A percentile compares a stretch with the other conserved stretches of the same genome.
Conservation (phyloP, 2,888 invertebrate genomes). For the Drosophila macrothrix region DNA sequence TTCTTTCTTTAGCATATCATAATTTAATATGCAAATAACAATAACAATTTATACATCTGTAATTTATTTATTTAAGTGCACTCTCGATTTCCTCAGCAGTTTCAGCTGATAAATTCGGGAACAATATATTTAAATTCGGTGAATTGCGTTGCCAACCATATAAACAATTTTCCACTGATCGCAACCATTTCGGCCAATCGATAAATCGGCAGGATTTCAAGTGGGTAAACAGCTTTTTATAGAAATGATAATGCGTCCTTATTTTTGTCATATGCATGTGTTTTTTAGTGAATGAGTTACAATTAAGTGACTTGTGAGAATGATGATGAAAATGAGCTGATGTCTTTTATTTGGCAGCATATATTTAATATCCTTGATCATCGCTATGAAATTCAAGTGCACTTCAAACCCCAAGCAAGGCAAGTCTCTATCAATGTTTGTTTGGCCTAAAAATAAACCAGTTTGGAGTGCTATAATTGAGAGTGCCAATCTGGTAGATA, state of each 20-base stretch:
- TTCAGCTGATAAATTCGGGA: background rate
- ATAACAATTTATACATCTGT: background rate
- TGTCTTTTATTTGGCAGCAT: background rate
- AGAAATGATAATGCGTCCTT: background rate
- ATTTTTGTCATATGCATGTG: no score
- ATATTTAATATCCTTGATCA: background rate
- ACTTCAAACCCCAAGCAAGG: constrained; percentile 15
- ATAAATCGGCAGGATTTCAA: background rate
- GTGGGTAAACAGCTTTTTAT: no score
- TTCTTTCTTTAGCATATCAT: background rate
- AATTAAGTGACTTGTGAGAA: no score
- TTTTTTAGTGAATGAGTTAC: no score
- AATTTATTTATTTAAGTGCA: background rate
- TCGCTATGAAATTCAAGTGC: constrained; percentile 25
- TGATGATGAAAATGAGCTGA: background rate
- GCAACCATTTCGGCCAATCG: background rate
- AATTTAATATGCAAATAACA: background rate
- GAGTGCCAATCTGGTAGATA: background rate
- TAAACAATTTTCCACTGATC: background rate
- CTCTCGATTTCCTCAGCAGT: background rate
- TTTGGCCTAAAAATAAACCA: background rate
- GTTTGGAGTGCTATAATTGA: no score
- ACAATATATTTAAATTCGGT: background rate
- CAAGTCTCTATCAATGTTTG: constrained; percentile 6
- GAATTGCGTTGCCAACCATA: background rate